These are phyloP conservation scores for Nasonia oneida DNA, from an alignment of 2,888 invertebrate genomes.

Conservation along the genomic window DNA sequence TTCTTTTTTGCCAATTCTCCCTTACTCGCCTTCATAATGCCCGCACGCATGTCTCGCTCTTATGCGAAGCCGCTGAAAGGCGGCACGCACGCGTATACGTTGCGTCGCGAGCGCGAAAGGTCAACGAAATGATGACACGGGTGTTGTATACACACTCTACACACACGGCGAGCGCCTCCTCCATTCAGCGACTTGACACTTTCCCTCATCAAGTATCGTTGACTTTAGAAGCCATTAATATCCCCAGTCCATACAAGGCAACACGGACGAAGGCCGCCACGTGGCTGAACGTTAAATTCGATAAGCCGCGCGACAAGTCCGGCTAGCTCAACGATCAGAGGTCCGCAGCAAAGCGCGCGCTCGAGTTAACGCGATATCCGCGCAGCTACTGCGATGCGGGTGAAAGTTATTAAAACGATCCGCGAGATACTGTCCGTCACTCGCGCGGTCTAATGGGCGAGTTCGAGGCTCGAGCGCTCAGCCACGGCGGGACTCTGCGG, in stretches of 20 bases:
- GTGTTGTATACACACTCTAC: too few relatives aligned
- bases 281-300: too few relatives aligned
- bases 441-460: neutral
- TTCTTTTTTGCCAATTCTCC: neutral
- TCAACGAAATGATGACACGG: neutral
- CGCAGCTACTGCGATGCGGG: neutral
- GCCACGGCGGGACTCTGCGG: slow-evolving; percentile 26
- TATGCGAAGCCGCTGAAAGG: neutral
- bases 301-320: neutral
- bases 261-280: too few relatives aligned
- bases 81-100: neutral
- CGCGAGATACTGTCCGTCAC: too few relatives aligned
- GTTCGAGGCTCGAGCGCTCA: neutral
- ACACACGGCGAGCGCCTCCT: too few relatives aligned
- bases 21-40: neutral
- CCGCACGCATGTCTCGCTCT: neutral
- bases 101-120: neutral
- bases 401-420: neutral
- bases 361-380: too few relatives aligned
- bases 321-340: neutral
- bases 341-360: too few relatives aligned
- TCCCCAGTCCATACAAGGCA: too few relatives aligned
- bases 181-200: neutral
- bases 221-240: too few relatives aligned
- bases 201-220: too few relatives aligned